Base-by-base conservation (phyloP, 2,113 vertebrate genomes). In the Anolis sagrei region DNA sequence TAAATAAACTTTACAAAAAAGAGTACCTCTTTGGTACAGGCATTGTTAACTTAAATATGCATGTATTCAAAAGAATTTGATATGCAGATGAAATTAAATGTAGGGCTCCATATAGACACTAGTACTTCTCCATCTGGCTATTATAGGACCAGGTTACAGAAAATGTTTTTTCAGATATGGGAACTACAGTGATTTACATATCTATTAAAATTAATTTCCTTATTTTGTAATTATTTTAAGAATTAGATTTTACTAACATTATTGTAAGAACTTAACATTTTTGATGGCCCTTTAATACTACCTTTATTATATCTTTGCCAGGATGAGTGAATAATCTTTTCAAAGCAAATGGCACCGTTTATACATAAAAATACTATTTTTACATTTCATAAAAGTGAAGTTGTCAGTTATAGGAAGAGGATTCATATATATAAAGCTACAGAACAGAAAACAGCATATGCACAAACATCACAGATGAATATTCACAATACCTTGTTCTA, bases 351-450 rank as follows among this genome's bases (percentile, higher is more conserved):
- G 19, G 16, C 27, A 39, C 51, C 25, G 19, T n/a, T n/a, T 58
- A 11, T 21, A 68, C 8, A 18, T n/a, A 77, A 25, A 54, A 76
- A 39, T 29, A 19, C 25, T 85, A 66, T 85, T 79, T 78, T 79
- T 70, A 78, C 76, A 51, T 58, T 79, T 68, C 7, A 69, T 68
- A 54, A 68, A 68, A 64, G n/a, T 58, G 49, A 76, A 34, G 78
- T 70, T 44, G 48, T 54, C 49, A 70, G 25, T 44, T n/a, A 70
- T 69, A n/a, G 16, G 70, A 18, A 78, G 25, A 32, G 18, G 18
- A 78, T 70, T 85, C 62, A 78, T 44, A 44, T 54, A 78, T 49
- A 78, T 49, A 32, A 68, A 72, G 68, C 51, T 73, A 61, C 36
- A 32, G 25, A 77, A 36, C 9, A 23, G 4, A 48, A 58, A 54